phyloP scores from a whole-genome alignment of 2,888 invertebrate genomes.

The Perdita meconis region DNA sequence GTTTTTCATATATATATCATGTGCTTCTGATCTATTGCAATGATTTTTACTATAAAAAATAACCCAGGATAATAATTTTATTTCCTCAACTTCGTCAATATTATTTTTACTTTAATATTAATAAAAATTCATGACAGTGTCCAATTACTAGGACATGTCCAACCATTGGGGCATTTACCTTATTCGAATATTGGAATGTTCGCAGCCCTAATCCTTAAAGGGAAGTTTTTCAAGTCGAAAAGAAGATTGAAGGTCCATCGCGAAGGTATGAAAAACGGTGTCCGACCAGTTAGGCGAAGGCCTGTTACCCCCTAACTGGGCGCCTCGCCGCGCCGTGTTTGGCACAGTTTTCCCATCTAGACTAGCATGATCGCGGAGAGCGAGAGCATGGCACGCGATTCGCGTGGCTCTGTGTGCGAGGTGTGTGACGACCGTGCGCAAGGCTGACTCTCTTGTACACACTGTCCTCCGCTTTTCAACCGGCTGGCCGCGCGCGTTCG shows the following conservation, averaged over 20 bases:
- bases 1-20: too few relatives aligned
- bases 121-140: too few relatives aligned
- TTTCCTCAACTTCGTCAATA: too few relatives aligned
- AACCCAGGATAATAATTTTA: too few relatives aligned
- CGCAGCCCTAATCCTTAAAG: too few relatives aligned
- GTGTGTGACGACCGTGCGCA: conserved; percentile 14
- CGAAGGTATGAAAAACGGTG: conserved; percentile 34
- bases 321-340: conserved; percentile 66
- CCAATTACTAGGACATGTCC: too few relatives aligned
- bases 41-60: too few relatives aligned
- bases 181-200: too few relatives aligned
- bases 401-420: conserved; percentile 11
- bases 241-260: conserved; percentile 27
- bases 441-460: conserved; percentile 52
- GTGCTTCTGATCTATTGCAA: too few relatives aligned
- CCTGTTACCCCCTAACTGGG: conserved; percentile 58
- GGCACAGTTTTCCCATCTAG: conserved; percentile 73
- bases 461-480: conserved; percentile 66
- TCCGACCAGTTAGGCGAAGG: conserved; percentile 35
- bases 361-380: conserved; percentile 19
- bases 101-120: too few relatives aligned
- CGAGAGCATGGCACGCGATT: conserved; percentile 22
- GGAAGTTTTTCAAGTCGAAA: too few relatives aligned
- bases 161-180: too few relatives aligned
- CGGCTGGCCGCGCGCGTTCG: conserved; percentile 61